phyloP scores from a whole-genome alignment of 2,888 invertebrate genomes.

The Amiota communis region DNA sequence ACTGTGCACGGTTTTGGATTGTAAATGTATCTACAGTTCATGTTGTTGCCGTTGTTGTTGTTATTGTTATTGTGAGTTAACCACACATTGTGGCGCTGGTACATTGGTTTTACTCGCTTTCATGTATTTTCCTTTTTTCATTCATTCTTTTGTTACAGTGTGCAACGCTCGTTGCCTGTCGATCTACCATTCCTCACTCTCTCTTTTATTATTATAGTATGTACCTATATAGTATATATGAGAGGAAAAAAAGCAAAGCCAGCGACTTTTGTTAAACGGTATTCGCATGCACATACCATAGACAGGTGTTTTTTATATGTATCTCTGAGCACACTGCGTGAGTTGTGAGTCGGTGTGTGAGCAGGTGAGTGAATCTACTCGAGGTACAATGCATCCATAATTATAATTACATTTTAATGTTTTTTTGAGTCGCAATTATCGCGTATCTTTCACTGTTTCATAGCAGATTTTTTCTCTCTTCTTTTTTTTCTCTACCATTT shows the following conservation, averaged over 20 bases:
- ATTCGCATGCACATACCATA: slow-evolving; percentile 18
- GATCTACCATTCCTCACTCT: neutral
- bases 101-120: neutral
- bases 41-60: slow-evolving; percentile 4
- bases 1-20: neutral
- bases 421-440: slow-evolving; percentile 43
- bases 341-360: neutral
- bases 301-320: neutral
- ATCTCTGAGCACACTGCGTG: neutral
- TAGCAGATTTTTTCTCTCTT: slow-evolving; percentile 9
- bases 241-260: neutral
- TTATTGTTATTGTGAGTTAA: slow-evolving; percentile 10
- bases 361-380: slow-evolving; percentile 5
- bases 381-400: slow-evolving; percentile 44
- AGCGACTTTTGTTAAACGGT: slow-evolving; percentile 36
- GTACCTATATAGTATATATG: too few species aligned
- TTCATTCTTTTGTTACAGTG: neutral
- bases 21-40: too few species aligned
- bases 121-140: neutral
- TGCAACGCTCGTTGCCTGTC: neutral
- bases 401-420: slow-evolving; percentile 53
- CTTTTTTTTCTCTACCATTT: neutral
- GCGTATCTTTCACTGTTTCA: slow-evolving; percentile 30
- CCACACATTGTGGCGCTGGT: slow-evolving; percentile 6
- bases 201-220: slow-evolving; percentile 12